Conservation (phyloP, 1,140 invertebrate genomes). For the Hylaeus anthracinus region DNA sequence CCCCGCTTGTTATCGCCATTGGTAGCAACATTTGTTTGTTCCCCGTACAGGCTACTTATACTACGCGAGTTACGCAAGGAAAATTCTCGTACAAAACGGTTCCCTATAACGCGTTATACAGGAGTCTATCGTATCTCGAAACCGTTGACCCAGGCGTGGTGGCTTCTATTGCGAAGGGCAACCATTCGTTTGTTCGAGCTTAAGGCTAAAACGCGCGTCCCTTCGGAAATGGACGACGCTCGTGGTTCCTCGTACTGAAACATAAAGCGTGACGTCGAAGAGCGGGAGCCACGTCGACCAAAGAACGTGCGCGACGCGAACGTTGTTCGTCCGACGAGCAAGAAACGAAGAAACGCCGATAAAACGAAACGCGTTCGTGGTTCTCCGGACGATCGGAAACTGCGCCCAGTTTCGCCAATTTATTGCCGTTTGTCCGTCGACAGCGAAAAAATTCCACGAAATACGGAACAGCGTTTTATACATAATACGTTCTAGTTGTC, state of each 20-base stretch:
- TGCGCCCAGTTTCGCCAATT: constrained; percentile 30
- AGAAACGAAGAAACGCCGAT: constrained; percentile 26
- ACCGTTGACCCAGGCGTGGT: too few relatives aligned
- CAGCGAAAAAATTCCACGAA: constrained; percentile 19
- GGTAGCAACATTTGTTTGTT: too few relatives aligned
- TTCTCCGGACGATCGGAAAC: too few relatives aligned
- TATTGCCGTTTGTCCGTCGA: constrained; percentile 49
- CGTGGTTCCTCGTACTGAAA: neutral
- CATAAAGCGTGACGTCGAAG: neutral
- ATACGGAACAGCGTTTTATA: constrained; percentile 13
- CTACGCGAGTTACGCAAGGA: too few relatives aligned
- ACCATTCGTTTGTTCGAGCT: constrained; percentile 6
- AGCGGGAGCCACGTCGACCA: too few relatives aligned
- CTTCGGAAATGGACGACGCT: constrained; percentile 6
- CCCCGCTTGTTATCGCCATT: too few relatives aligned
- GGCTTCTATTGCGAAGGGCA: too few relatives aligned
- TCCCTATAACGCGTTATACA: too few relatives aligned
- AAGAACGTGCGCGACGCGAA: neutral
- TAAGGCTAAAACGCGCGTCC: constrained; percentile 12
- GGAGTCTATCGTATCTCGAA: too few relatives aligned
- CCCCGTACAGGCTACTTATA: too few relatives aligned
- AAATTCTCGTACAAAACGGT: too few relatives aligned
- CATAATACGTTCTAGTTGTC: constrained; percentile 20
- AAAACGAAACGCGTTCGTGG: neutral
- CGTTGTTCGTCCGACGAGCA: neutral